A percentile compares a stretch with the other conserved stretches of the same genome.
Conservation (phyloP, 2,888 invertebrate genomes). For the Megaustenia siamemsis region DNA sequence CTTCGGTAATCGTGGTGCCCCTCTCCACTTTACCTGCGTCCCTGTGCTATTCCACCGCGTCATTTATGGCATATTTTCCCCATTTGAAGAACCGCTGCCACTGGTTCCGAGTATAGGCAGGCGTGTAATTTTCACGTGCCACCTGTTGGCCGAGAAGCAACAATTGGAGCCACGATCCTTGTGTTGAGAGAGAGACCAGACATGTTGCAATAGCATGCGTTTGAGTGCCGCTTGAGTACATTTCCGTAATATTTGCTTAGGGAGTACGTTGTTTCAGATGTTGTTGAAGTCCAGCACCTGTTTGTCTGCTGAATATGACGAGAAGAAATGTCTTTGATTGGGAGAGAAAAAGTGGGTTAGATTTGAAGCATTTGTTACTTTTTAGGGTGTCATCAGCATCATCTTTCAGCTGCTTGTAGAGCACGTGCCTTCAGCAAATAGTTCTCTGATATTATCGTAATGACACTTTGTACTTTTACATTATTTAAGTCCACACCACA, state of each 20-base stretch:
- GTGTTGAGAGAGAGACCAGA: neutral
- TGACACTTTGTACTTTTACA: too few species aligned
- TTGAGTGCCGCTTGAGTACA: neutral
- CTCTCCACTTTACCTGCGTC: too few species aligned
- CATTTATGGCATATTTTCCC: too few species aligned
- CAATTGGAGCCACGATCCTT: neutral
- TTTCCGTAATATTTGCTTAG: neutral
- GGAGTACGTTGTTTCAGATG: neutral
- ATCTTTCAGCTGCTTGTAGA: too few species aligned
- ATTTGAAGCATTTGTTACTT: neutral
- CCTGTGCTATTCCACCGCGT: too few species aligned
- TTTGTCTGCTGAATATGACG: neutral
- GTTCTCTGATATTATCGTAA: too few species aligned
- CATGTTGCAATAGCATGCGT: neutral
- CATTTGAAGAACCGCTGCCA: too few species aligned
- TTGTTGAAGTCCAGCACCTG: constrained; percentile 11
- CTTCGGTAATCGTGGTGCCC: too few species aligned
- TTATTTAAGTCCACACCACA: too few species aligned
- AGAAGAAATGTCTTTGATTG: neutral
- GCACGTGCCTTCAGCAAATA: too few species aligned
- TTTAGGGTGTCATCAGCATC: neutral
- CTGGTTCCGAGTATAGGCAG: neutral
- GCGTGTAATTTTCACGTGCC: neutral
- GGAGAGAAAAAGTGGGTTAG: neutral
- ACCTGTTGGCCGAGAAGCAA: neutral